A percentile compares a stretch with the other conserved stretches of the same genome.
Evolutionary conservation across 1,140 invertebrate genomes (phyloP).

Genomic region (Drosophila tsacasi): DNA sequence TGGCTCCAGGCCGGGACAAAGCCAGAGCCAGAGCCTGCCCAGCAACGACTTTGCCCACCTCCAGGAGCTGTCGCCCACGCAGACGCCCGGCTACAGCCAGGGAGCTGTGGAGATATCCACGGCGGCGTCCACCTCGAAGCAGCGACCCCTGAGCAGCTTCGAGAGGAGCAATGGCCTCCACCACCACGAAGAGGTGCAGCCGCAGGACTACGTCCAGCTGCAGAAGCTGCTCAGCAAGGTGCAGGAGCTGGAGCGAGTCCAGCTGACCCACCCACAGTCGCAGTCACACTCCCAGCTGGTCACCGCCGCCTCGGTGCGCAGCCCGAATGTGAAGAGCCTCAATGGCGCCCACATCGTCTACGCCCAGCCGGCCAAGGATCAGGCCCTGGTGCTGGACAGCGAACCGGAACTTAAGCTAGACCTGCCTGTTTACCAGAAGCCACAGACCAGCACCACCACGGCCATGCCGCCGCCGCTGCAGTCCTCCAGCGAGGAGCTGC

Average conservation of each 20-base stretch:
- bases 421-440: conserved; percentile 60
- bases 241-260: conserved; percentile 81
- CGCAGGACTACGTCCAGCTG: conserved; percentile 79
- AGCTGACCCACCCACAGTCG: conserved; percentile 36
- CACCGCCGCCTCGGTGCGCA: conserved; percentile 74
- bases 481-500: conserved; percentile 75
- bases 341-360: conserved; percentile 73
- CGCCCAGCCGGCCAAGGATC: conserved; percentile 52
- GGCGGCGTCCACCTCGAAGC: conserved; percentile 66
- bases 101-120: conserved; percentile 73
- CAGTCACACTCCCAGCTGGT: conserved; percentile 54
- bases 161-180: conserved; percentile 72
- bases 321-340: conserved; percentile 65
- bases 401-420: conserved; percentile 59
- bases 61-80: conserved; percentile 49
- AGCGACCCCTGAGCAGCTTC: conserved; percentile 50
- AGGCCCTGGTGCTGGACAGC: conserved; percentile 11
- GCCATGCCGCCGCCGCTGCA: background rate
- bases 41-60: conserved; percentile 77
- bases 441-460: background rate
- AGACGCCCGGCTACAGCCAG: background rate
- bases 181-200: conserved; percentile 64
- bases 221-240: conserved; percentile 81
- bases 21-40: conserved; percentile 38
- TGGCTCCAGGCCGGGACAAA: background rate